phyloP scores from a whole-genome alignment of 2,113 vertebrate genomes.

The Gopherus flavomarginatus region DNA sequence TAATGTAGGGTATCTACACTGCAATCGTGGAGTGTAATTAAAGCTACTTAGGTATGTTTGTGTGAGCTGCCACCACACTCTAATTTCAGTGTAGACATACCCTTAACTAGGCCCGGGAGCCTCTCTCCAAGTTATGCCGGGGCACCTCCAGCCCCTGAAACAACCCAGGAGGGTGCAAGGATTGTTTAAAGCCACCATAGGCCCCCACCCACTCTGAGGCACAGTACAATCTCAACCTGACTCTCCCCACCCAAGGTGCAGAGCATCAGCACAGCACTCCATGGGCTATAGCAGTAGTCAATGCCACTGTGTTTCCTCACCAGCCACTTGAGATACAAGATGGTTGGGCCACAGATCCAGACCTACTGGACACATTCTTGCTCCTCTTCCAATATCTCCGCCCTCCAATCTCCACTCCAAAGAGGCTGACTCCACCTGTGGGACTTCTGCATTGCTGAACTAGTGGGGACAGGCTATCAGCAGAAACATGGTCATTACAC shows the following conservation, averaged over 20 bases:
- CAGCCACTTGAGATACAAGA: not conserved
- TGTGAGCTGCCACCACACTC: not conserved
- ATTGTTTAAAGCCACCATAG: not conserved
- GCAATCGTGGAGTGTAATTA: not conserved
- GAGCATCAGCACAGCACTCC: not conserved
- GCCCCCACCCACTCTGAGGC: not conserved
- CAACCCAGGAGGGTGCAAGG: constrained; percentile 5
- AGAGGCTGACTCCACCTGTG: not conserved
- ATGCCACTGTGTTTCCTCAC: not conserved
- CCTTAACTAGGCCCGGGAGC: not conserved
- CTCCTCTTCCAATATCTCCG: not conserved
- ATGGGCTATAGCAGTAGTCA: not conserved
- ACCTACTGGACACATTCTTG: not conserved
- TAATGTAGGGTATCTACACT: not conserved
- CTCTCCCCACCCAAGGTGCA: not conserved
- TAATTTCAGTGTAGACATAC: not conserved
- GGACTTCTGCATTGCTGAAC: not conserved
- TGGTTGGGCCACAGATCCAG: not conserved
- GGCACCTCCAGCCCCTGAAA: not conserved
- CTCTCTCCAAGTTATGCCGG: constrained; percentile 9
- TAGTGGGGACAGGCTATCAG: not conserved
- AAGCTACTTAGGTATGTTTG: not conserved
- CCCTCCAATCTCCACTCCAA: not conserved
- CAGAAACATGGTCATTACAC: not conserved
- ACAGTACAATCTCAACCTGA: not conserved